These are phyloP conservation scores for Thamnophis sirtalis DNA, from an alignment of 2,113 vertebrate species.

Conservation along the genomic window DNA sequence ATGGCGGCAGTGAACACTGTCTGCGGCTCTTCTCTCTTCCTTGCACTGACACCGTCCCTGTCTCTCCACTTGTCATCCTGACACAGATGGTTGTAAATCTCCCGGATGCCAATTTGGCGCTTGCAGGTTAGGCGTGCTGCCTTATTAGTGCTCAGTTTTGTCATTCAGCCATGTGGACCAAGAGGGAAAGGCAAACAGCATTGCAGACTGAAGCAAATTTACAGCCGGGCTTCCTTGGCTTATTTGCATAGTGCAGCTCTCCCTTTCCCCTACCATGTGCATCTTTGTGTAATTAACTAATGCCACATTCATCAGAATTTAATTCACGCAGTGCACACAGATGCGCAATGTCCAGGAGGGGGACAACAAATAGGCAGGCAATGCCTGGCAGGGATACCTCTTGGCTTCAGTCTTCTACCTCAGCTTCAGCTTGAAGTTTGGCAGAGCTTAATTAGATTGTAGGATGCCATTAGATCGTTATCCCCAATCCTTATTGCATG, in stretches of 20 bases:
- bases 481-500: rapidly evolving
- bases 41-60: neutral
- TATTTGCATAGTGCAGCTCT: slow-evolving; percentile 13
- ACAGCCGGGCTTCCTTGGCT: neutral
- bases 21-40: neutral
- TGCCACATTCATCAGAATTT: slow-evolving; percentile 60
- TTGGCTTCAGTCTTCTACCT: neutral
- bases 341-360: neutral
- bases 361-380: slow-evolving; percentile 15
- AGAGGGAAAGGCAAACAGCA: slow-evolving; percentile 12
- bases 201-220: slow-evolving; percentile 4
- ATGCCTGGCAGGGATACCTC: neutral
- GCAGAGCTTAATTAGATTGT: slow-evolving; percentile 35
- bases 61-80: rapidly evolving
- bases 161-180: slow-evolving; percentile 15
- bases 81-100: neutral
- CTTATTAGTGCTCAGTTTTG: neutral
- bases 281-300: slow-evolving; percentile 66
- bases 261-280: slow-evolving; percentile 7
- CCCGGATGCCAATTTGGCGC: neutral
- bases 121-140: neutral
- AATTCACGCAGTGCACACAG: slow-evolving; percentile 51
- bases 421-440: neutral
- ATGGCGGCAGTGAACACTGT: neutral
- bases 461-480: neutral